Evolutionary conservation across 2,888 invertebrate genomes (phyloP), one percentile per base, ranked within the genome.

Genomic region (Eupelmus urozonus): DNA sequence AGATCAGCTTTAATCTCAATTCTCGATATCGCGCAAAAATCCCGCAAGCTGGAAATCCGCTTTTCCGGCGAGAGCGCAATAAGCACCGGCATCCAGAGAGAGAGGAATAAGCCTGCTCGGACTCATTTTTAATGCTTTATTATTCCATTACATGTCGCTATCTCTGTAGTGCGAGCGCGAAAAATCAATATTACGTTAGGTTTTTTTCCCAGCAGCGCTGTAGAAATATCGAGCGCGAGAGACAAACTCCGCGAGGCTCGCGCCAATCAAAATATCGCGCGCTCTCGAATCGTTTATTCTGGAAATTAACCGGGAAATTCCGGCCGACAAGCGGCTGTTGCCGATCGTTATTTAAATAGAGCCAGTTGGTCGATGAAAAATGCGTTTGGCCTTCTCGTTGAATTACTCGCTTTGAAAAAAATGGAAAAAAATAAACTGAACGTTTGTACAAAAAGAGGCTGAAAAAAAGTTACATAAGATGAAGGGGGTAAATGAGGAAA

Each of bases 111-210:
- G 23, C 55, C 23, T 16, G 7, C 63, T 25, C 5, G 45, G 16
- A 29, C 13, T 16, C 20, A 53, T 66, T 66, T 51, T 40, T 25
- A 25, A 62, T 49, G 29, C 65, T 55, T 62, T 69, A 77, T 77
- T 65, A 72, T 66, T 66, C 45, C 66, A 60, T 66, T 66, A 40
- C 13, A 60, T 7, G 18, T 27, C 1, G 23, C n/a, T n/a, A n/a
- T n/a, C n/a, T n/a, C n/a, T n/a, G n/a, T n/a, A n/a, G n/a, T 13
- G 18, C 5, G 57, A 53, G 20, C 13, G 66, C 5, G 60, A 67
- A 77, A 77, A 77, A 77, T 77, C 77, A 77, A 77, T 77, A 77
- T 77, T 77, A 62, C 67, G 53, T 72, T 77, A 66, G 34, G 40
- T 75, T 65, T 60, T 62, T 45, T 45, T 45, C 9, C 13, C 51